phyloP scores from a whole-genome alignment of 2,113 vertebrate species.

The Mandrillus leucophaeus region DNA sequence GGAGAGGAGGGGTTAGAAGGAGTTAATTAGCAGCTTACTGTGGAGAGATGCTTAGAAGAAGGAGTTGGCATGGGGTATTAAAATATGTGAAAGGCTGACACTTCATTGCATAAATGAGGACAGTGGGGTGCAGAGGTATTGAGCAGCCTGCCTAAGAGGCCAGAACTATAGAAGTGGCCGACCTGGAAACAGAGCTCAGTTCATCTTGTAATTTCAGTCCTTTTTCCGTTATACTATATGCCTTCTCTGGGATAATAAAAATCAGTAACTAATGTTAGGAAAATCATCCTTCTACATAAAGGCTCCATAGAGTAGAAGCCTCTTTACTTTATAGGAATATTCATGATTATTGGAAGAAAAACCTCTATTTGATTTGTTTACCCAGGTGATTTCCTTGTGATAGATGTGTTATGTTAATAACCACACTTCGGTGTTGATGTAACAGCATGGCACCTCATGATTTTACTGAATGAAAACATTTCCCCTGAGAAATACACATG shows the following conservation, averaged over 20 bases:
- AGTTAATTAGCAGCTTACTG: not conserved
- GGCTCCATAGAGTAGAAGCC: not conserved
- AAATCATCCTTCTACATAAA: not conserved
- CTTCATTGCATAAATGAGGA: not conserved
- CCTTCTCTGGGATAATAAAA: not conserved
- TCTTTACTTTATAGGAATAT: not conserved
- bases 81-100: not conserved
- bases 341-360: not conserved
- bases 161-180: not conserved
- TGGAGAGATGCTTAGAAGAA: not conserved
- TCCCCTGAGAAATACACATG: not conserved
- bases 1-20: not conserved
- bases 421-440: not conserved
- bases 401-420: not conserved
- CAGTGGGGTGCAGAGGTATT: not conserved
- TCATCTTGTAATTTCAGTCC: not conserved
- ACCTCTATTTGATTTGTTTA: not conserved
- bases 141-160: not conserved
- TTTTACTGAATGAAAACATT: not conserved
- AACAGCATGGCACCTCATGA: not conserved
- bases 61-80: not conserved
- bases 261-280: not conserved
- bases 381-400: not conserved
- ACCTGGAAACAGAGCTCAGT: not conserved
- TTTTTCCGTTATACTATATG: not conserved